These are phyloP conservation scores for Sternotherus odoratus DNA, from an alignment of 2,797 vertebrate genomes.

Conservation along the genomic window DNA sequence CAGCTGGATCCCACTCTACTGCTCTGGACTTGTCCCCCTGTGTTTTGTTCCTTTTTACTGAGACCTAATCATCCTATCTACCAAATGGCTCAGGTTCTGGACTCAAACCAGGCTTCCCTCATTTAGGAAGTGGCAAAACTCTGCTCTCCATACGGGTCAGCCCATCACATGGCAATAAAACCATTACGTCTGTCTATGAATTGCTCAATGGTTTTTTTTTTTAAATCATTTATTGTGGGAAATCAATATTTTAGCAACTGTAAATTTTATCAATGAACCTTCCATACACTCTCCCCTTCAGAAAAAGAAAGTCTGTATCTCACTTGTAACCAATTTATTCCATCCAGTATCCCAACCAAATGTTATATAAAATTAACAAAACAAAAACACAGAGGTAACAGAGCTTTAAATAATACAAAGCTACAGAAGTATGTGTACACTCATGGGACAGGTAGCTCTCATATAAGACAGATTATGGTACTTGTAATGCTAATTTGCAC, in stretches of 20 bases:
- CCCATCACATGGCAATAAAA: neutral
- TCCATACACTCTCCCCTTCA: neutral
- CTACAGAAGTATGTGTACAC: slow-evolving; percentile 79
- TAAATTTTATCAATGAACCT: slow-evolving; percentile 1
- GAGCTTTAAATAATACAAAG: slow-evolving; percentile 82
- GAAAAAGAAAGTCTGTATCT: slow-evolving; percentile 44
- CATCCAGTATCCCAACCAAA: slow-evolving; percentile 26
- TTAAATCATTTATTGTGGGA: slow-evolving; percentile 33
- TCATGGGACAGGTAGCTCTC: slow-evolving; percentile 82
- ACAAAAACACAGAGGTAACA: slow-evolving; percentile 67
- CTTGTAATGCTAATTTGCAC: slow-evolving; percentile 88
- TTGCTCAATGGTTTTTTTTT: neutral
- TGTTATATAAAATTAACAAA: slow-evolving; percentile 52
- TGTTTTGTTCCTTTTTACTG: neutral
- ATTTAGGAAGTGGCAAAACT: neutral
- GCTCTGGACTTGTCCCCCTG: neutral
- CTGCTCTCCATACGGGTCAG: neutral
- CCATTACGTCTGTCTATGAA: neutral
- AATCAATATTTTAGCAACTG: neutral
- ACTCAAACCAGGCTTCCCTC: neutral
- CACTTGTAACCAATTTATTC: slow-evolving; percentile 13
- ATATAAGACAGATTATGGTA: slow-evolving; percentile 87
- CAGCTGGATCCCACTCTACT: neutral
- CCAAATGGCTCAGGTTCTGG: neutral
- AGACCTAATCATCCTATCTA: neutral